These are phyloP conservation scores for Saguinus imperator DNA, from an alignment of 2,113 vertebrate genomes.

Conservation along the genomic window DNA sequence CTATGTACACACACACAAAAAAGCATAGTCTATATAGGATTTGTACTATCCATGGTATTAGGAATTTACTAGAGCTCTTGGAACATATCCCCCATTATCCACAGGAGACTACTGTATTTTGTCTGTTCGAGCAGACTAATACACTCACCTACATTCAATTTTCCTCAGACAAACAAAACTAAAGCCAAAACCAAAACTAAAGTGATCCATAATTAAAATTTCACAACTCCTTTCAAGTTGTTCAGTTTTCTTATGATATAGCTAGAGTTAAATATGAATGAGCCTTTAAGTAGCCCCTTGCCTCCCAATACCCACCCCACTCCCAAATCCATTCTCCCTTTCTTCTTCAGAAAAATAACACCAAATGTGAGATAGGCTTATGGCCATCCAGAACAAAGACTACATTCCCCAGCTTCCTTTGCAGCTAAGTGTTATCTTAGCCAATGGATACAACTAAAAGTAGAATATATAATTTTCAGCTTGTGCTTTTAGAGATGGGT, in stretches of 20 bases:
- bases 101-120: neutral
- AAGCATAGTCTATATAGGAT: neutral
- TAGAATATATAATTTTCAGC: neutral
- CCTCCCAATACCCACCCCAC: neutral
- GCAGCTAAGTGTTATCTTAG: neutral
- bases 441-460: neutral
- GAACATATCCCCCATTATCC: neutral
- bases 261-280: neutral
- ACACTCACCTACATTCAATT: neutral
- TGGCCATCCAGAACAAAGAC: neutral
- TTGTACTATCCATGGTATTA: neutral
- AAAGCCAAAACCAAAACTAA: neutral
- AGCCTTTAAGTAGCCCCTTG: neutral
- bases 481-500: neutral
- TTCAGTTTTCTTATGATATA: neutral
- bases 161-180: neutral
- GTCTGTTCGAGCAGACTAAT: neutral
- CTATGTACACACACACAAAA: neutral
- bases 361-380: neutral
- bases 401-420: neutral
- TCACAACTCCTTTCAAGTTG: neutral
- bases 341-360: neutral
- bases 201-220: neutral
- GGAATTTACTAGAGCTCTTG: neutral
- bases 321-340: neutral